A percentile compares a stretch with the other conserved stretches of the same genome.
Conservation (phyloP, 1,140 invertebrate genomes). For the Calosoma granatense region DNA sequence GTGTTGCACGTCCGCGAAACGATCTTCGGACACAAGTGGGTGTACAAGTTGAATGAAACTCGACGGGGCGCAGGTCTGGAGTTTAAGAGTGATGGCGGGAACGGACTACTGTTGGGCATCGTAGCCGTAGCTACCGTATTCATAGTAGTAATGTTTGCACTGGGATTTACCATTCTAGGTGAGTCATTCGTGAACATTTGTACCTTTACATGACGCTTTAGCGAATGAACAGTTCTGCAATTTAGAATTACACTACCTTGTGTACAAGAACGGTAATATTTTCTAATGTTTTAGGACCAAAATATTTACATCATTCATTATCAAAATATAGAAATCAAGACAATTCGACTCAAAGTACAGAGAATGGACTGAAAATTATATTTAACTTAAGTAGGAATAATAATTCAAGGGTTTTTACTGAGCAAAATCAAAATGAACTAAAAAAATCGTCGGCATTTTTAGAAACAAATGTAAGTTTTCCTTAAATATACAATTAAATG, state of each 20-base stretch:
- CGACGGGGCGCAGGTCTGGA: constrained; percentile 7
- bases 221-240: too few relatives aligned
- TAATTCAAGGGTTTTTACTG: background rate
- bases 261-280: too few relatives aligned
- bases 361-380: background rate
- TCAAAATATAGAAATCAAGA: too few relatives aligned
- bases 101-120: background rate
- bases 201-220: background rate
- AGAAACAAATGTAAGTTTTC: background rate
- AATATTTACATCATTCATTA: too few relatives aligned
- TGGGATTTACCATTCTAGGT: background rate
- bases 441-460: background rate
- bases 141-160: background rate
- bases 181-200: background rate
- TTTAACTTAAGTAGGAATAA: background rate
- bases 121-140: background rate
- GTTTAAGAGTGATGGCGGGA: constrained; percentile 10
- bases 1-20: background rate
- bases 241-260: too few relatives aligned
- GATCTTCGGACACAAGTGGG: constrained; percentile 30
- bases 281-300: background rate
- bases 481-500: too few relatives aligned
- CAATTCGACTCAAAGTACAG: background rate
- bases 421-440: background rate
- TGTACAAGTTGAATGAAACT: constrained; percentile 26